Conservation (phyloP, 2,888 invertebrate genomes). For the Thecocarcelia acutangulata region DNA sequence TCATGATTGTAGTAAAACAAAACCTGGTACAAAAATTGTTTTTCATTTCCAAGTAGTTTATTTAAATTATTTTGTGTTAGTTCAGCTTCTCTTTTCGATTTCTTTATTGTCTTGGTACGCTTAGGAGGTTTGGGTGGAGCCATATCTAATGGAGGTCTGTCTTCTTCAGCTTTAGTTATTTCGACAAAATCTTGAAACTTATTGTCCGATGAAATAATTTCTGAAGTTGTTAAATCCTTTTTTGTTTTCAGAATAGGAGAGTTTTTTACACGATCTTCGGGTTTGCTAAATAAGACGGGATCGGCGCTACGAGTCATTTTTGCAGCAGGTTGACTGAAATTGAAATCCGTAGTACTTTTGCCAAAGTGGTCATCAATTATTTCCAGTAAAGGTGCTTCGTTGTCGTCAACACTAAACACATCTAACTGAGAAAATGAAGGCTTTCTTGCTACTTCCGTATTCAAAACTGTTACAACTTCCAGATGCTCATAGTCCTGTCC, state of each 20-base stretch:
- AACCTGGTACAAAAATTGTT: conserved; percentile 75
- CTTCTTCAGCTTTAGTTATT: conserved; percentile 73
- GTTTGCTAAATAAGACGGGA: conserved; percentile 73
- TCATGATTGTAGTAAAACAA: conserved; percentile 79
- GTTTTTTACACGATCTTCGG: conserved; percentile 34
- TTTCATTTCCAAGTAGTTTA: conserved; percentile 53
- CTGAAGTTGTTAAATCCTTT: conserved; percentile 76
- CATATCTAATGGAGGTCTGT: conserved; percentile 73
- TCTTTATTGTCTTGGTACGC: conserved; percentile 77
- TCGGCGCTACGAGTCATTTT: conserved; percentile 75
- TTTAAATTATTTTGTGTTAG: conserved; percentile 20
- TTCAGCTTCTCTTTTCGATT: conserved; percentile 66
- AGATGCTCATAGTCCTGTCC: conserved; percentile 74
- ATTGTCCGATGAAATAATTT: conserved; percentile 76
- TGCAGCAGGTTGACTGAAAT: conserved; percentile 69
- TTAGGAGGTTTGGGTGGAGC: conserved; percentile 76
- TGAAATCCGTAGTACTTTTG: conserved; percentile 80
- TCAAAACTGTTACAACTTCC: conserved; percentile 64
- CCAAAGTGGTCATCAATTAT: conserved; percentile 86
- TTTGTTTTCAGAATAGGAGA: conserved; percentile 47
- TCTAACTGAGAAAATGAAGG: conserved; percentile 57
- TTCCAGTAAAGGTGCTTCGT: conserved; percentile 80
- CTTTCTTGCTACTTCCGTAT: conserved; percentile 43
- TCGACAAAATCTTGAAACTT: conserved; percentile 59
- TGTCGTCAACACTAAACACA: conserved; percentile 53